These are phyloP conservation scores for Endotricha flammealis DNA, from an alignment of 2,888 invertebrate genomes.

Conservation along the genomic window DNA sequence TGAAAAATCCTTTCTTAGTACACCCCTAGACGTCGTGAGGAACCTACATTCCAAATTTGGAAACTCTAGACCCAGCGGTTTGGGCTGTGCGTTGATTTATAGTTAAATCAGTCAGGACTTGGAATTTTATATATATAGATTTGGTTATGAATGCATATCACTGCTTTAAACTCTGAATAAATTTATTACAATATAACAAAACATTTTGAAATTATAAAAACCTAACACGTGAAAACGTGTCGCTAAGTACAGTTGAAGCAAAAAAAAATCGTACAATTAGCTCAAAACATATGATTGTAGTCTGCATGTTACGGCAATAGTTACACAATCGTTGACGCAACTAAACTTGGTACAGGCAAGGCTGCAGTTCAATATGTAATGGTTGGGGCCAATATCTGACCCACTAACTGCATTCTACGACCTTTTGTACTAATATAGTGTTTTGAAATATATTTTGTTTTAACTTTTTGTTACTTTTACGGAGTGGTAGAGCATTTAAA, in stretches of 20 bases:
- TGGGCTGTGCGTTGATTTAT: too few relatives aligned
- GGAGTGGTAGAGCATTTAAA: background rate
- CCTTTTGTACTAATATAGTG: conserved; percentile 14
- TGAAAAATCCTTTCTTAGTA: too few relatives aligned
- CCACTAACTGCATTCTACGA: conserved; percentile 17
- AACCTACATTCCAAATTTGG: too few relatives aligned
- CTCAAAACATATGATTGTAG: background rate
- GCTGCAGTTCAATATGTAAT: conserved; percentile 13
- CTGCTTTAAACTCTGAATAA: too few relatives aligned
- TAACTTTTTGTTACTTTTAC: background rate
- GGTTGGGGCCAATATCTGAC: conserved; percentile 12
- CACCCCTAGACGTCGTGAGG: too few relatives aligned
- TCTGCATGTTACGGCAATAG: conserved; percentile 17
- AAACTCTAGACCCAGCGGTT: too few relatives aligned
- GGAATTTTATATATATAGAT: too few relatives aligned
- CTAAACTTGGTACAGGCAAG: conserved; percentile 23
- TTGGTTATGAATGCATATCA: too few relatives aligned
- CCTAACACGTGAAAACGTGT: background rate
- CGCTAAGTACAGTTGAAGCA: background rate
- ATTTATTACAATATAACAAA: too few relatives aligned
- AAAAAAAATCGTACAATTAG: conserved; percentile 2
- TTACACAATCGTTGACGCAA: conserved; percentile 22
- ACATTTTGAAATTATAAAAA: too few relatives aligned
- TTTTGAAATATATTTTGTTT: background rate
- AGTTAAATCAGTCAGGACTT: too few relatives aligned